Evolutionary conservation across 2,888 invertebrate genomes (phyloP).

Genomic region (Dynastes tityus): DNA sequence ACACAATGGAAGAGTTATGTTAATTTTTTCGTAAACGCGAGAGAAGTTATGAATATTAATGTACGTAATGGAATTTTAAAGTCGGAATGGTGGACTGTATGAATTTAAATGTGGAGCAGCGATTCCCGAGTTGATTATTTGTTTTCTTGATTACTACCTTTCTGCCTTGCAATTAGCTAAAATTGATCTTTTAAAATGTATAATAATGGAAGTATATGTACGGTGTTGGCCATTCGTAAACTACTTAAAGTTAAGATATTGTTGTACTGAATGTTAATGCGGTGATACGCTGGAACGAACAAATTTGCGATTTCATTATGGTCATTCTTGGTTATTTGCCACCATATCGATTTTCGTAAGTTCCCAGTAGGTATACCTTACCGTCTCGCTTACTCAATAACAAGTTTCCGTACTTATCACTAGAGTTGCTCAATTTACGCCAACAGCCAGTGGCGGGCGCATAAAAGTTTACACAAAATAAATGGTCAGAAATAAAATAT

Average conservation of each 20-base stretch:
- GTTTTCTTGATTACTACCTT: not conserved
- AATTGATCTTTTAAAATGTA: not conserved
- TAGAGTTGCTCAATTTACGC: no score
- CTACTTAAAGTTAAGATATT: not conserved
- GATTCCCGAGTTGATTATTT: not conserved
- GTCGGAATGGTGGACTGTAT: not conserved
- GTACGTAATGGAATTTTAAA: slow-evolving; percentile 9
- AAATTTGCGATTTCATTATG: no score
- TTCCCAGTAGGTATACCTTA: no score
- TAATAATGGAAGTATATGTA: not conserved
- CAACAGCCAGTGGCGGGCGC: no score
- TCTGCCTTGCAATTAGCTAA: not conserved
- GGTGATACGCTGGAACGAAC: not conserved
- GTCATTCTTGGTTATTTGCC: no score
- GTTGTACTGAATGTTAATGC: not conserved
- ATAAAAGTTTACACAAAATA: no score
- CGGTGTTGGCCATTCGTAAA: not conserved
- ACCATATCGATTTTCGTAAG: no score
- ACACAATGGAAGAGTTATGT: slow-evolving; percentile 9
- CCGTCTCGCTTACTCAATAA: no score
- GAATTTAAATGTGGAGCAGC: not conserved
- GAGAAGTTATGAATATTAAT: slow-evolving; percentile 9
- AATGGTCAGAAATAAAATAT: no score
- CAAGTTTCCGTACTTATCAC: no score
- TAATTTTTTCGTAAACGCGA: not conserved